Base-by-base conservation (phyloP, 2,797 vertebrate species). In the Bryconaethiops microstoma region DNA sequence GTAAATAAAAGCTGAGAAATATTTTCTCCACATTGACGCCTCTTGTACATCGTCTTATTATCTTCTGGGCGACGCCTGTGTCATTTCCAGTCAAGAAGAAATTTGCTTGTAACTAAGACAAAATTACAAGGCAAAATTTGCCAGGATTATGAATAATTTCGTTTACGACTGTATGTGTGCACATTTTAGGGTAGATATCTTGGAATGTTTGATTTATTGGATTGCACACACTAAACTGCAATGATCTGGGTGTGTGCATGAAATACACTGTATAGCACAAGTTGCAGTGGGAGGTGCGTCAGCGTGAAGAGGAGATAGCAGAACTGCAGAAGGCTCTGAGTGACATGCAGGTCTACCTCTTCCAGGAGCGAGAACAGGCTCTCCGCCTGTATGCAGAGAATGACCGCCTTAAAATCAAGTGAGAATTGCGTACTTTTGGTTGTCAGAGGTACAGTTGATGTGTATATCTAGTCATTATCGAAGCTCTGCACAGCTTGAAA, bases 351-450 rank as follows among this genome's bases (percentile, higher is more conserved):
- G 92, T 97, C 78, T 97, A 91, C 88, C 96, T 99, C 12, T 99
- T 96, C 89, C 96, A 99, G 87, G 97, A 99, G 84, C 93, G 96
- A 71, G 98, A 99, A 73, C 97, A 98, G 0, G 96, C 96, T 7
- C 92, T 99, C 54, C 92, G 96, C 8, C 95, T 99, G 16, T 96
- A 96, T 79, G 95, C 98, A 0, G 97, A 99, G 91, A 99, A 99
- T 0, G 98, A 99, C 88, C 87, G 96, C 8, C 95, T 99, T 3
- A 98, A 97, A 87, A 99, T 99, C 92, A 98, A 96, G 98, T 99
- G 78, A 76, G 90, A 82, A 2, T 39, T 57, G 25, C 40, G 1
- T 7, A 5, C 40, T 29, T 29, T 50, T 39, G 23, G 45, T 2
- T 10, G 23, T 57, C 13, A 54, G 39, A 59, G 35, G 16, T 60